These are phyloP conservation scores for Linepithema humile DNA, from an alignment of 1,140 invertebrate genomes.

Conservation along the genomic window DNA sequence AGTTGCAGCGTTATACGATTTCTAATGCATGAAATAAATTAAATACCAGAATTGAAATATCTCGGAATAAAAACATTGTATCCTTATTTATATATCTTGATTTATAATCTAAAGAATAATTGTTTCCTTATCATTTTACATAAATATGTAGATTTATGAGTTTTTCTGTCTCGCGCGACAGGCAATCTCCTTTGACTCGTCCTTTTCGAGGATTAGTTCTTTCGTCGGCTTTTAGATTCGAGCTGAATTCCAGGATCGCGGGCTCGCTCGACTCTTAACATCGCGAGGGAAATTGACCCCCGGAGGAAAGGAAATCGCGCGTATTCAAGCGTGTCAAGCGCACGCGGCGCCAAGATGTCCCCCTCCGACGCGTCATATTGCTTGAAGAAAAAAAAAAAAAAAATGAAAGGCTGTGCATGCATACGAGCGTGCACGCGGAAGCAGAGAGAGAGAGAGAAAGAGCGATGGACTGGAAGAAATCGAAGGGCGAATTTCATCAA, in stretches of 20 bases:
- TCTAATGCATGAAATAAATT: not conserved
- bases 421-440: not conserved
- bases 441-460: not conserved
- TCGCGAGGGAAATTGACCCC: slow-evolving; percentile 35
- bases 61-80: not conserved
- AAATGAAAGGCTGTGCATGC: slow-evolving; percentile 21
- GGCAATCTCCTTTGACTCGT: not conserved
- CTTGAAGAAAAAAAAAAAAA: slow-evolving; percentile 32
- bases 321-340: slow-evolving; percentile 51
- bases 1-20: not conserved
- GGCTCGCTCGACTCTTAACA: slow-evolving; percentile 27
- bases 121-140: not conserved
- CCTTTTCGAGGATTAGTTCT: slow-evolving; percentile 29
- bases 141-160: not conserved
- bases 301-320: slow-evolving; percentile 36
- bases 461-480: slow-evolving; percentile 60
- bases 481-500: slow-evolving; percentile 61
- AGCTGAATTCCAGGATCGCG: slow-evolving; percentile 11
- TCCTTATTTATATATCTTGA: not conserved
- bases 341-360: slow-evolving; percentile 46
- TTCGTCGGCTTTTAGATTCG: not conserved
- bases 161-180: not conserved
- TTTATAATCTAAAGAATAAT: not conserved
- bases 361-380: slow-evolving; percentile 38
- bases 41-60: not conserved